Evolutionary conservation across 2,113 vertebrate genomes (phyloP), one percentile per base, ranked within the genome.

Genomic region (Vanacampus margaritifer): DNA sequence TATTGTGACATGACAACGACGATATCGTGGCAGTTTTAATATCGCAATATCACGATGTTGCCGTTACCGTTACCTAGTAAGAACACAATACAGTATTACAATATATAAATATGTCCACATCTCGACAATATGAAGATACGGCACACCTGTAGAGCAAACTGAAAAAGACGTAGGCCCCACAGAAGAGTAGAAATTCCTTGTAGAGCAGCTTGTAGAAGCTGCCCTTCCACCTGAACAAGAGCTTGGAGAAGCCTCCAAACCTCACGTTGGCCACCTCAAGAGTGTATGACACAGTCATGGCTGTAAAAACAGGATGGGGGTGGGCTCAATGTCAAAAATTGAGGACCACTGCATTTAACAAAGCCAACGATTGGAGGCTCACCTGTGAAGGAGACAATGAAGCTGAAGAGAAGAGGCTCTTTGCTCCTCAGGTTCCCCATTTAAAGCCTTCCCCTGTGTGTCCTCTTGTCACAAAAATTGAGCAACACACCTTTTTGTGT

Each of bases 161-260:
- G 84, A 96, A 92, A 35, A 88, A 11, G 1, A 90, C 16, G 0
- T 95, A 96, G 21, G 94, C 76, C 4, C 68, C 72, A 13, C 84
- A 45, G 17, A 95, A 97, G 41, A 93, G 81, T 8, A 96, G 72
- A 19, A 95, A 88, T 65, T 96, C 94, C 74, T 94, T 95, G 84
- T 95, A 97, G 1, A 98, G 85, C 74, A 95, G 90, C 71, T 90
- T 91, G 87, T 95, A 96, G 87, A 94, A 95, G 83, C 94, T 96
- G 45, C 94, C 94, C 69, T 88, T 94, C 94, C 94, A 96, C 19
- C 88, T 73, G 71, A 95, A 92, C 23, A 96, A 91, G 19, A 96
- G 90, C 67, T 93, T 92, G 16, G 93, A 91, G 88, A 96, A 97
- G 43, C 91, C 94, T 21, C 92, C 90, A 1, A 97, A 95, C 68